phyloP scores from a whole-genome alignment of 2,797 vertebrate genomes.

The Eurystomus glaucurus region DNA sequence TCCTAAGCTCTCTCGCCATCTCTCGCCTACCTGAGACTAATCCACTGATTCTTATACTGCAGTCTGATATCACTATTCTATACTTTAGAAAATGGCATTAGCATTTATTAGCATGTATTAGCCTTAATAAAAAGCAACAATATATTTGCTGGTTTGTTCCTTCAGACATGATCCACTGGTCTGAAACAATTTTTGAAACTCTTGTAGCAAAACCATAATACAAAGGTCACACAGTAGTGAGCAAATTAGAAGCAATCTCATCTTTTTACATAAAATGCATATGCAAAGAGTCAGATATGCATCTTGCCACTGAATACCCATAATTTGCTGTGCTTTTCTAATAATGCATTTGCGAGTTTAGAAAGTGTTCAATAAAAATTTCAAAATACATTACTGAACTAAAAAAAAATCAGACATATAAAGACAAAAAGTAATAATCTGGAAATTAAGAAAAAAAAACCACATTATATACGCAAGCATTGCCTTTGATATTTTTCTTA shows the following conservation, averaged over 20 bases:
- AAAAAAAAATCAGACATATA: neutral
- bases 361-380: slow-evolving; percentile 27
- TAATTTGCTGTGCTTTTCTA: slow-evolving; percentile 53
- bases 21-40: neutral
- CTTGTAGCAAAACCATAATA: slow-evolving; percentile 28
- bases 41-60: neutral
- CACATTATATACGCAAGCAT: neutral
- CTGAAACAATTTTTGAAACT: slow-evolving; percentile 63
- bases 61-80: neutral
- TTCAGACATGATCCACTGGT: slow-evolving; percentile 60
- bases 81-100: slow-evolving; percentile 44
- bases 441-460: neutral
- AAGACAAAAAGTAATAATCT: slow-evolving; percentile 37
- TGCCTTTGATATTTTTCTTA: neutral
- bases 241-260: slow-evolving; percentile 61
- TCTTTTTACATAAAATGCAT: slow-evolving; percentile 74
- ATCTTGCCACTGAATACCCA: slow-evolving; percentile 15
- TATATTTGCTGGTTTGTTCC: slow-evolving; percentile 53
- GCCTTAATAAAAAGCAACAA: slow-evolving; percentile 57
- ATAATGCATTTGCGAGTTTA: slow-evolving; percentile 35
- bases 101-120: slow-evolving; percentile 71
- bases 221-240: slow-evolving; percentile 52
- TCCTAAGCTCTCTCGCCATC: too few species aligned
- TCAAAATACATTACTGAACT: slow-evolving; percentile 22
- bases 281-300: slow-evolving; percentile 36